phyloP scores from a whole-genome alignment of 2,113 vertebrate genomes.

The Pogona vitticeps region DNA sequence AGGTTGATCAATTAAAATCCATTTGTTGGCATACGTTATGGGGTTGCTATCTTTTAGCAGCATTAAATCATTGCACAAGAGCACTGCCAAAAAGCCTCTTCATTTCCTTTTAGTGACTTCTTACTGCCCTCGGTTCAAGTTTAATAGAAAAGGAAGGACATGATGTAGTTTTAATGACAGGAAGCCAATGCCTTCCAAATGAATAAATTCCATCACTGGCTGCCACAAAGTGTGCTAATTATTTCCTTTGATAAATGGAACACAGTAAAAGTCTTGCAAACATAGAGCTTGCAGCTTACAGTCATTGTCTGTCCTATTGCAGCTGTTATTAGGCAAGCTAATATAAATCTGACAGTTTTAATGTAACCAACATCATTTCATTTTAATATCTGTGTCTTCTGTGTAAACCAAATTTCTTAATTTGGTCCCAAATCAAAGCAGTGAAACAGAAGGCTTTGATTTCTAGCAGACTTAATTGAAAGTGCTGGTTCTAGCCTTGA shows the following conservation, averaged over 20 bases:
- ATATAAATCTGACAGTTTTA: conserved; percentile 75
- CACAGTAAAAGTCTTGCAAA: conserved; percentile 80
- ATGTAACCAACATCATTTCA: conserved; percentile 73
- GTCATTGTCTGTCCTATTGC: conserved; percentile 78
- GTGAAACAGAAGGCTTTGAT: background rate
- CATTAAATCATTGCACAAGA: conserved; percentile 83
- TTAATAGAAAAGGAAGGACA: conserved; percentile 90
- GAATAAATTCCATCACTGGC: conserved; percentile 87
- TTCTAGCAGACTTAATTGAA: background rate
- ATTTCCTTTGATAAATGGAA: conserved; percentile 90
- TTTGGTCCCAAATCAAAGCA: conserved; percentile 35
- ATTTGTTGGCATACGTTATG: conserved; percentile 76
- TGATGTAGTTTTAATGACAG: conserved; percentile 90
- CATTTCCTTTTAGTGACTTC: conserved; percentile 89
- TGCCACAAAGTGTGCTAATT: conserved; percentile 88
- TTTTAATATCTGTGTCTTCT: conserved; percentile 60
- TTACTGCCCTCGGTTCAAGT: conserved; percentile 84
- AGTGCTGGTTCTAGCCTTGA: background rate
- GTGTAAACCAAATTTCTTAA: conserved; percentile 66
- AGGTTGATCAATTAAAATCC: conserved; percentile 64
- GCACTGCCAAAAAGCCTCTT: conserved; percentile 82
- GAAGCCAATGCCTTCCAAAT: conserved; percentile 86
- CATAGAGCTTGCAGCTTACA: conserved; percentile 78
- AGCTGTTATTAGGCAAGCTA: conserved; percentile 68
- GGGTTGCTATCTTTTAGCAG: conserved; percentile 79